Base-by-base conservation (phyloP, 2,797 vertebrate species). In the Babyrousa celebensis region DNA sequence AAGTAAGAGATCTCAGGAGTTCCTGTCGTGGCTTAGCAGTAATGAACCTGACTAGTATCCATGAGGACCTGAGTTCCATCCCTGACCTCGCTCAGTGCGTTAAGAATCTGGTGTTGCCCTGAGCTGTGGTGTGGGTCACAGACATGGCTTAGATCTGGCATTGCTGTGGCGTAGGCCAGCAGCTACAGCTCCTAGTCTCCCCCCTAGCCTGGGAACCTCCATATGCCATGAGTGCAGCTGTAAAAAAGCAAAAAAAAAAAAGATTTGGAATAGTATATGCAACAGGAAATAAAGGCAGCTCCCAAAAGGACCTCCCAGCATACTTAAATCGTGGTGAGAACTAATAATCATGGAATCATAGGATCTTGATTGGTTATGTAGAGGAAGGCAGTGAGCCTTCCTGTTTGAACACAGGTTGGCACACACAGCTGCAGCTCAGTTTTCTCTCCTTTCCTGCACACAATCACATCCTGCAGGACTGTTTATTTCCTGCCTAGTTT, bases 361-460 rank as follows among this genome's bases (percentile, higher is more conserved):
- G 89, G 84, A 6, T 78, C 72, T 52, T 27, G 74, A 58, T 29
- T 21, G 18, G 25, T 87, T 40, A 17, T 20, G 1, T 25, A 36
- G 95, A 96, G 96, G 96, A 98, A 71, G 72, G 27, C 65, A 48
- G 15, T 58, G n/a, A 65, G 65, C 56, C 95, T 94, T 67, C 65
- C 95, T 98, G 89, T 97, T 91, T 67, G 92, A 85, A 80, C 94
- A 97, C 95, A 96, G 96, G 96, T 98, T 97, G 96, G 97, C 97
- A 98, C 97, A 84, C 97, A 58, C 97, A 98, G 98, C 97, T 98
- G 96, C 97, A 92, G 75, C 79, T 93, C 91, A 74, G 65, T 85
- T 92, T 85, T 96, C 93, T 95, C 96, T 99, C 98, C 98, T 98
- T 97, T 94, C 86, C 83, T 96, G 84, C 93, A 96, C 96, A 95